Base-by-base conservation (phyloP, 2,888 invertebrate genomes). In the Bugulina stolonifera region DNA sequence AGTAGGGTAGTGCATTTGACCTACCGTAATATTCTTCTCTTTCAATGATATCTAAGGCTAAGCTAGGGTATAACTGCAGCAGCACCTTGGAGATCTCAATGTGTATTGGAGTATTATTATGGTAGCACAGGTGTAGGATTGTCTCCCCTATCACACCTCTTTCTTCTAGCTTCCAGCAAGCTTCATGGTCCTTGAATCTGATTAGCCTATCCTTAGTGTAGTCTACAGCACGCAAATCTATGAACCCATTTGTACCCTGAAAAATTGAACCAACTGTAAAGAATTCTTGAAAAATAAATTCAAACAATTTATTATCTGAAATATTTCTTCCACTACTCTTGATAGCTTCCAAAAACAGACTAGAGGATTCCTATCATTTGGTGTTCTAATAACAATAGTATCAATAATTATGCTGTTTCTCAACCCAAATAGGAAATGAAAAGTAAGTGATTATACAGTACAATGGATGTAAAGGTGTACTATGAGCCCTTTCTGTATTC, bases 121-220 rank as follows among this genome's bases (percentile, higher is more conserved):
- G 94, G 76, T 96, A 94, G 72, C 97, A 88, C 1, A 99, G 91
- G 81, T 99, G 98, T 18, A 99, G 87, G 0, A 97, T 87, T 1
- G 93, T 94, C 86, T 99, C 98, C 0, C 98, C 98, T 0, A 98
- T 87, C 0, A 94, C 93, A 0, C 98, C 98, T 18, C 98, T 88
- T 82, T 93, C 93, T 80, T 93, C 92, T 91, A 99, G 93, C 84
- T 95, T 93, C 98, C 98, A 99, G 82, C 97, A 96, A 0, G 95
- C 95, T 76, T 92, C 81, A 75, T 86, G 86, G 69, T 80, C 80
- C 29, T 76, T 76, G 74, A 81, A 81, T 35, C 35, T 54, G 5
- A 57, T 27, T n/a, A 57, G 29, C 22, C 55, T 57, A 64, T 52
- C 22, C 32, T 55, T 25, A n/a, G 54, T 70, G 43, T n/a, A 64